Conservation (phyloP, 2,888 invertebrate species). For the Drosophila kuntzei region DNA sequence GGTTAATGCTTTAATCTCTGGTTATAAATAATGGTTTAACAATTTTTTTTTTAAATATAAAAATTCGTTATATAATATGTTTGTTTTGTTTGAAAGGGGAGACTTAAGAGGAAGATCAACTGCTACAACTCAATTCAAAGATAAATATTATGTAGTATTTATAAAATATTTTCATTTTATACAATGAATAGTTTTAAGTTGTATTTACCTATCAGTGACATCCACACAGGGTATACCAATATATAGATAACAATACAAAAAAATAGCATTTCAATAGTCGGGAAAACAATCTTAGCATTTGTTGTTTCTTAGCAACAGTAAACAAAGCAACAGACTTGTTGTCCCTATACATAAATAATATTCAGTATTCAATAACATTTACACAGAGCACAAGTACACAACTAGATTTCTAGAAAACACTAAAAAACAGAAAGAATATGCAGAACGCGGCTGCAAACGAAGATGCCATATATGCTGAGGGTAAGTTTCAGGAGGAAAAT, state of each 20-base stretch:
- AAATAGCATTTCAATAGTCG: not conserved
- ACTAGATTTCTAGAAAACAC: not conserved
- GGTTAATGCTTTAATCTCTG: no score
- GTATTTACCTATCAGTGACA: not conserved
- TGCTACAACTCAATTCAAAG: no score
- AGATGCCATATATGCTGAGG: conserved; percentile 26
- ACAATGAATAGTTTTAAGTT: not conserved
- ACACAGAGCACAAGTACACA: conserved; percentile 4
- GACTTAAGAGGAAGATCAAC: no score
- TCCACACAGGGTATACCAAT: not conserved
- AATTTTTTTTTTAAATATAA: no score
- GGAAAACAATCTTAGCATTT: not conserved
- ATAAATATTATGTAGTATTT: no score
- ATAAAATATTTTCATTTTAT: no score
- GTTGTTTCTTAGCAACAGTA: conserved; percentile 45
- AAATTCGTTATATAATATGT: no score
- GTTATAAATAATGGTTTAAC: no score
- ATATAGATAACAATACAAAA: not conserved
- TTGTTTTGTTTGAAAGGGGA: no score
- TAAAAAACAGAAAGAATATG: conserved; percentile 1
- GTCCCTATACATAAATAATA: conserved; percentile 1
- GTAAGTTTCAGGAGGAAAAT: conserved; percentile 7
- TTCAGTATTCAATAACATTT: conserved; percentile 23
- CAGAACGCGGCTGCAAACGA: conserved; percentile 8
- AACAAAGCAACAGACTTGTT: conserved; percentile 33